Base-by-base conservation (phyloP, 2,797 vertebrate species). In the Alcedo quadribrachys region DNA sequence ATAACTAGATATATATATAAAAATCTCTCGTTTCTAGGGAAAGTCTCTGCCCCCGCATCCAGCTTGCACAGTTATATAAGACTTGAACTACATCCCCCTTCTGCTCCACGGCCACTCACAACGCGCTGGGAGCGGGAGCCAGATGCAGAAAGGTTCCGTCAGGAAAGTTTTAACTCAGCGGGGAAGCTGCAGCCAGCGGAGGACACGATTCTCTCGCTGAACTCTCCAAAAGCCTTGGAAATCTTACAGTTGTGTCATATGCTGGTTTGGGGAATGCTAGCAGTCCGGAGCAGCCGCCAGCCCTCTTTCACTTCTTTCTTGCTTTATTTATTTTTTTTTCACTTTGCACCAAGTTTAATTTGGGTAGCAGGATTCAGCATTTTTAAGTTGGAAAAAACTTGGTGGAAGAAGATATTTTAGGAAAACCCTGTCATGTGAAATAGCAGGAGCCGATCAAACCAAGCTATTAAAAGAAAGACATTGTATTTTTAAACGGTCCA, bases 11-110 rank as follows among this genome's bases (percentile, higher is more conserved):
- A 91, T 97, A 96, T 97, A 95, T 95, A 97, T 97, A 97, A 97
- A 97, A 97, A 97, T 95, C 75, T 93, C 95, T 96, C 95, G 97
- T 97, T 97, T 97, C 97, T 97, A 98, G 97, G 96, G 97, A 97
- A 98, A 97, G 96, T 91, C 96, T 79, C 93, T 94, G 92, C 95
- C 95, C 95, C 91, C 50, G 78, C 96, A 94, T 96, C 43, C 90
- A 89, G 96, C 96, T 33, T 89, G 90, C 95, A 93, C 68, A 57
- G 95, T 97, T 97, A 97, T 97, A 95, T 95, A 97, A 97, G 91
- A 94, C 81, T 93, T 93, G 95, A 96, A 93, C 94, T 67, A 3
- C 83, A 55, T 85, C 82, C 94, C 93, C 95, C 90, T 81, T 73
- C 78, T 81, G 65, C 95, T 96, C 68, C 95, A n/a, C 70, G 81